phyloP scores from a whole-genome alignment of 1,140 invertebrate genomes.

The Caenorhabditis briggsae region DNA sequence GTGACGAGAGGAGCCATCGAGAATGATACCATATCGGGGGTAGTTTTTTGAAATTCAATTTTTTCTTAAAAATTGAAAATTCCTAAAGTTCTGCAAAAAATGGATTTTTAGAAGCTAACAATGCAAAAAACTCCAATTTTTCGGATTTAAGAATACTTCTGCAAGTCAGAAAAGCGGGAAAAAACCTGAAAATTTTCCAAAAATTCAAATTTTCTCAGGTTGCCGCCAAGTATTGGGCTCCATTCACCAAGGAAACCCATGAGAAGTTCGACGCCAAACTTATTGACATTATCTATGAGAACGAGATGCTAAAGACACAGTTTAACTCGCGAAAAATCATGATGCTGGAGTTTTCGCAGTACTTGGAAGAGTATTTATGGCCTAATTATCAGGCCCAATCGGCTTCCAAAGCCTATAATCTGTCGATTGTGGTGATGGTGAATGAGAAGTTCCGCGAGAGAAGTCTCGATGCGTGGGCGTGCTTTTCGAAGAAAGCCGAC shows the following conservation, averaged over 20 bases:
- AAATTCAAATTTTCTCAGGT: slow-evolving; percentile 36
- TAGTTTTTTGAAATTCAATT: neutral
- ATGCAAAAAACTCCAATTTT: too few species aligned
- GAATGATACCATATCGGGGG: slow-evolving; percentile 35
- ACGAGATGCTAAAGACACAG: slow-evolving; percentile 40
- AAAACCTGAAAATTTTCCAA: too few species aligned
- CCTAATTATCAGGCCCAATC: slow-evolving; percentile 85
- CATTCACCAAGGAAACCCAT: slow-evolving; percentile 51
- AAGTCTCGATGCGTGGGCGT: slow-evolving; percentile 82
- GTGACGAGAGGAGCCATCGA: slow-evolving; percentile 31
- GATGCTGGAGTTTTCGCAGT: slow-evolving; percentile 81
- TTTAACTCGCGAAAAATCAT: slow-evolving; percentile 49
- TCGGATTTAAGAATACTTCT: too few species aligned
- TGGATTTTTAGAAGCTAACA: too few species aligned
- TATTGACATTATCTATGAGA: slow-evolving; percentile 59
- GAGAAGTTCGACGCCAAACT: slow-evolving; percentile 44
- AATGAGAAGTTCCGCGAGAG: slow-evolving; percentile 98
- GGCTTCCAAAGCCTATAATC: slow-evolving; percentile 85
- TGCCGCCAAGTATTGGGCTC: slow-evolving; percentile 60
- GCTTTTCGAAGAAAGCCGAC: slow-evolving; percentile 86
- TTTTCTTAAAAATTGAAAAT: neutral
- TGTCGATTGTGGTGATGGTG: slow-evolving; percentile 96
- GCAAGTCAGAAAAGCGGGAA: too few species aligned
- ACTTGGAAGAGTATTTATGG: slow-evolving; percentile 96
- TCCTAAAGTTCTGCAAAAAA: neutral